Evolutionary conservation across 1,140 invertebrate species (phyloP), one percentile per base, ranked within the genome.

Genomic region (Leptopilina clavipes): DNA sequence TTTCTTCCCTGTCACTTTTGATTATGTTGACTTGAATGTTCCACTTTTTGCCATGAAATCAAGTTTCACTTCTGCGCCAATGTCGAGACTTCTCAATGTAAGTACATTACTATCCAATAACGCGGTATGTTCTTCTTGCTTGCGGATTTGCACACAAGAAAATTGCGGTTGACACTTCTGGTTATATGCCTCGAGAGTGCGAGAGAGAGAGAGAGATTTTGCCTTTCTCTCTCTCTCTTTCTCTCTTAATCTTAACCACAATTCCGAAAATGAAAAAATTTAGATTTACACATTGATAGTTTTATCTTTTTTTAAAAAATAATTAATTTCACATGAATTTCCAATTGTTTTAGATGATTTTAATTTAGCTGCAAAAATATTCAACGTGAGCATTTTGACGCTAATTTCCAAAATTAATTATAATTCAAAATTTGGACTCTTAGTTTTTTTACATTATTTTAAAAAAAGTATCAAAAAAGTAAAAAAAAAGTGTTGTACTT

Each of bases 101-200:
- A 65, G 22, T 65, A 65, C 22, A n/a, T 65, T 65, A 37, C 59
- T 31, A 65, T 65, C 59, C 59, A 65, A 65, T 65, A 65, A 65
- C 59, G 22, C 22, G 59, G 59, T 65, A 14, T 65, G 59, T 65
- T 65, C 59, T 65, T 37, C 59, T 12, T 25, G 59, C 25, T 65
- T n/a, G 37, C 37, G 65, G 31, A 81, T 72, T 18, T 45, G 14
- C 6, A 17, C 44, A 56, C 48, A 73, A 71, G 76, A 78, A 80
- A 80, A 80, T 80, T 78, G 59, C 75, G 71, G 48, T 18, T 31
- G 76, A 59, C 74, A 72, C 45, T 76, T 75, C 70, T 71, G 48
- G 45, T 44, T 78, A 72, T 56, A 72, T 56, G 70, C 65, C 71
- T 25, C 71, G 14, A 1, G 5, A 31, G 25, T 31, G 43, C 54